Evolutionary conservation across 2,888 invertebrate genomes (phyloP).

Genomic region (Saturnia japonica): DNA sequence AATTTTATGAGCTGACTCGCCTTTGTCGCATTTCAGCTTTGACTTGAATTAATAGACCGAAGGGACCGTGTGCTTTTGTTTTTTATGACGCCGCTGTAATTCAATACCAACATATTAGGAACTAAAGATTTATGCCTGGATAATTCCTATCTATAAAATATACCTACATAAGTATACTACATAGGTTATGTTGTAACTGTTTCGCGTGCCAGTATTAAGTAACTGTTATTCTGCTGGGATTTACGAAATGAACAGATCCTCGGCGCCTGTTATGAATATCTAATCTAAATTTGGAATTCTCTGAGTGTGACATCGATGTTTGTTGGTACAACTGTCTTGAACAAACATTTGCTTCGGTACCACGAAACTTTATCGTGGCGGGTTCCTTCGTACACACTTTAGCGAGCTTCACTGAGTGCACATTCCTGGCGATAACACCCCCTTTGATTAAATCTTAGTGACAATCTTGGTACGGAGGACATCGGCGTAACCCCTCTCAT

Average conservation of each 20-base stretch:
- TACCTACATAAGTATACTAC: background rate
- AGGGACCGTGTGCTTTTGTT: slow-evolving; percentile 61
- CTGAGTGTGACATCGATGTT: slow-evolving; percentile 76
- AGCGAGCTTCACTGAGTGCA: slow-evolving; percentile 39
- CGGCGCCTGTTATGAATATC: slow-evolving; percentile 78
- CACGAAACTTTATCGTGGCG: slow-evolving; percentile 48
- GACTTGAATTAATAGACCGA: slow-evolving; percentile 72
- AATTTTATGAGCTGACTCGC: slow-evolving; percentile 80
- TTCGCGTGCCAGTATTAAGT: slow-evolving; percentile 48
- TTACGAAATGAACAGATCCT: slow-evolving; percentile 70
- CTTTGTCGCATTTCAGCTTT: slow-evolving; percentile 74
- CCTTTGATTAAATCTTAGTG: slow-evolving; percentile 74
- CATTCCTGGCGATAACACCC: slow-evolving; percentile 65
- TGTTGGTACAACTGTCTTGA: slow-evolving; percentile 68
- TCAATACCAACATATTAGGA: slow-evolving; percentile 29
- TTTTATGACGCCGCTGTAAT: slow-evolving; percentile 46
- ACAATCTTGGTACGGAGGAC: slow-evolving; percentile 77
- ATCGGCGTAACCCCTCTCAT: slow-evolving; percentile 79
- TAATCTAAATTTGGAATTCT: slow-evolving; percentile 80
- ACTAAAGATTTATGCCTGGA: slow-evolving; percentile 33
- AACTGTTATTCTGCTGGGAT: slow-evolving; percentile 63
- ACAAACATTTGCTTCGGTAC: slow-evolving; percentile 70
- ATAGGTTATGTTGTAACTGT: slow-evolving; percentile 41
- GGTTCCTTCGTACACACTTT: slow-evolving; percentile 32
- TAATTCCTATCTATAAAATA: slow-evolving; percentile 31